Percentiles rank a stretch among this genome's conserved stretches.
Conservation (phyloP, 2,113 vertebrate species). For the Aplodontia rufa region DNA sequence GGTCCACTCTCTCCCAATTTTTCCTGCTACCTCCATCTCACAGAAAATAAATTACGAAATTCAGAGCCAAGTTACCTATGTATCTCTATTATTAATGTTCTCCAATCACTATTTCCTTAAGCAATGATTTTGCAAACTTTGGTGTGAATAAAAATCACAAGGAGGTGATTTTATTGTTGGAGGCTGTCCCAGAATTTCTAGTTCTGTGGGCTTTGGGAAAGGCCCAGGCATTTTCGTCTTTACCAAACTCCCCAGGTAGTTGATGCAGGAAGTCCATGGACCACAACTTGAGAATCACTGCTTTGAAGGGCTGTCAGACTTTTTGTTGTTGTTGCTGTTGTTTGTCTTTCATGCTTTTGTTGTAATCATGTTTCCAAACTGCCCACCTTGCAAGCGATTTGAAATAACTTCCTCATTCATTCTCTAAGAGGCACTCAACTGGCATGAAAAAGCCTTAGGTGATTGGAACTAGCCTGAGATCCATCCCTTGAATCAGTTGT, state of each 20-base stretch:
- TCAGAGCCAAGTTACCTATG: background rate
- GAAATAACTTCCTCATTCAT: background rate
- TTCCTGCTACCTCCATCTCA: background rate
- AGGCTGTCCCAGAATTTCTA: background rate
- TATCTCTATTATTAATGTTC: background rate
- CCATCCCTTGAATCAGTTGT: background rate
- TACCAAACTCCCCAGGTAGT: background rate
- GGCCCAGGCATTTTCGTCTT: background rate
- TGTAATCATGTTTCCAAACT: background rate
- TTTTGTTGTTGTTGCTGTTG: too few species aligned
- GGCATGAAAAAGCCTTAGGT: background rate
- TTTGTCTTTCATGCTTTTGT: background rate
- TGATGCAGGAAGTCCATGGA: background rate
- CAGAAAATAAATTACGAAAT: conserved; percentile 43
- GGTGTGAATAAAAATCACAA: background rate
- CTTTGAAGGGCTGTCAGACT: background rate
- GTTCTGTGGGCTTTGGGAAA: background rate
- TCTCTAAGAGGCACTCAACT: background rate
- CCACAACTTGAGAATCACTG: background rate
- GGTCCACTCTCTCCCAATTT: background rate
- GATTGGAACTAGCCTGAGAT: background rate
- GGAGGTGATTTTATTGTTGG: background rate
- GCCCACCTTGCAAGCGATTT: background rate
- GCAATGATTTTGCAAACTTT: background rate
- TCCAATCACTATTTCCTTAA: background rate